phyloP scores from a whole-genome alignment of 2,888 invertebrate genomes.

The Drosophila gaucha region DNA sequence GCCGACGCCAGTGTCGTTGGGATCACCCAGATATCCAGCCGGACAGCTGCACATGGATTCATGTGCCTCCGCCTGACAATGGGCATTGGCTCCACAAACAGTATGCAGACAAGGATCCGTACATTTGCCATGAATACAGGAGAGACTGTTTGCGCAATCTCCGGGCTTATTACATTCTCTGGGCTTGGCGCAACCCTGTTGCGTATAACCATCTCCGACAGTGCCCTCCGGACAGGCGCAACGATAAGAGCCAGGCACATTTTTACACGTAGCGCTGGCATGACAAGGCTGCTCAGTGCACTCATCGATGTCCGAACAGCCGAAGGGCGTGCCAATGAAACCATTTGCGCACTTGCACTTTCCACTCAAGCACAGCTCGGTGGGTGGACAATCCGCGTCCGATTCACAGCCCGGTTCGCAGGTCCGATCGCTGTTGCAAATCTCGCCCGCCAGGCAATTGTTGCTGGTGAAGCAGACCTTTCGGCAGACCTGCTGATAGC shows the following conservation, averaged over 20 bases:
- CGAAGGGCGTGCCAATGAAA: slow-evolving; percentile 89
- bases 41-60: slow-evolving; percentile 91
- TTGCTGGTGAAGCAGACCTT: slow-evolving; percentile 95
- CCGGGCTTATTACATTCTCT: slow-evolving; percentile 90
- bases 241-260: slow-evolving; percentile 91
- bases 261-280: slow-evolving; percentile 91
- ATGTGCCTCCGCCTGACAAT: slow-evolving; percentile 91
- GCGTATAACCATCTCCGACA: slow-evolving; percentile 89
- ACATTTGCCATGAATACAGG: slow-evolving; percentile 91
- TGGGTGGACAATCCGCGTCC: slow-evolving; percentile 91
- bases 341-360: slow-evolving; percentile 92
- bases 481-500: slow-evolving; percentile 90
- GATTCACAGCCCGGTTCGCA: slow-evolving; percentile 93
- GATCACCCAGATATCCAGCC: slow-evolving; percentile 92
- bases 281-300: slow-evolving; percentile 92
- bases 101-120: slow-evolving; percentile 91
- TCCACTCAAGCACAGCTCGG: slow-evolving; percentile 90
- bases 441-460: slow-evolving; percentile 95
- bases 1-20: slow-evolving; percentile 90
- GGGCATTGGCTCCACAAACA: slow-evolving; percentile 91
- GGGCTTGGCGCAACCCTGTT: slow-evolving; percentile 91
- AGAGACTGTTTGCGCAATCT: slow-evolving; percentile 91
- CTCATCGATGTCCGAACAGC: slow-evolving; percentile 93
- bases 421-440: slow-evolving; percentile 91
- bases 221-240: slow-evolving; percentile 92